Percentiles rank a stretch among this genome's conserved stretches.
These are phyloP conservation scores for Iphiclides podalirius DNA, from an alignment of 2,888 invertebrate species.

Conservation along the genomic window DNA sequence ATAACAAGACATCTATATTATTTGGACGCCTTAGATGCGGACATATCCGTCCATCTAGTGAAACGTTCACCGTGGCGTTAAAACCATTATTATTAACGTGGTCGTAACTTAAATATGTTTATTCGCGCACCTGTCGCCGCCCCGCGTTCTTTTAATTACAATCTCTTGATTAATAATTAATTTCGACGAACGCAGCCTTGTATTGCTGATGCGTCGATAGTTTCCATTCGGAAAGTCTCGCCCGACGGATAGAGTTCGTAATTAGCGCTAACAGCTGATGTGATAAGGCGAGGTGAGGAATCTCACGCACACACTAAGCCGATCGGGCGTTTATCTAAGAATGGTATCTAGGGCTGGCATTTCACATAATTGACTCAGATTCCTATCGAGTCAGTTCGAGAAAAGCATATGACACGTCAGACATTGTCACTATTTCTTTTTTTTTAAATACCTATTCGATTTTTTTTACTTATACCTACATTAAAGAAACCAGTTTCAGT, in stretches of 20 bases:
- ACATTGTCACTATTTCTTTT: too few relatives aligned
- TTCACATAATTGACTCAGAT: too few relatives aligned
- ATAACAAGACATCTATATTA: too few relatives aligned
- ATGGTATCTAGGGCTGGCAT: too few relatives aligned
- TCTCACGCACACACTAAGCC: too few relatives aligned
- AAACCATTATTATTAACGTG: constrained; percentile 35
- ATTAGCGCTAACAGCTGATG: constrained; percentile 20
- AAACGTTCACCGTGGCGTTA: constrained; percentile 30
- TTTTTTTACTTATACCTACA: too few relatives aligned
- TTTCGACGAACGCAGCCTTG: constrained; percentile 34
- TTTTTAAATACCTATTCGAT: too few relatives aligned
- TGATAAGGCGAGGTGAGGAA: constrained; percentile 15
- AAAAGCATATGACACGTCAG: too few relatives aligned
- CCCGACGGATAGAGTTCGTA: neutral
- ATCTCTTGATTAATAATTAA: constrained; percentile 41
- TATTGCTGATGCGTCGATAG: constrained; percentile 31
- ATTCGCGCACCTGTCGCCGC: constrained; percentile 46
- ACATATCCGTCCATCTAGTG: neutral
- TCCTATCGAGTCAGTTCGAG: too few relatives aligned
- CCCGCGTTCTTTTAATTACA: constrained; percentile 32
- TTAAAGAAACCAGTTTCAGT: too few relatives aligned
- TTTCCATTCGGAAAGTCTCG: neutral
- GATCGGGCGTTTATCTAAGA: too few relatives aligned
- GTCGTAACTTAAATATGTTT: constrained; percentile 41
- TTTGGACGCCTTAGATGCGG: too few relatives aligned